These are phyloP conservation scores for Trichoplusia ni DNA, from an alignment of 1,140 invertebrate genomes.

Conservation along the genomic window DNA sequence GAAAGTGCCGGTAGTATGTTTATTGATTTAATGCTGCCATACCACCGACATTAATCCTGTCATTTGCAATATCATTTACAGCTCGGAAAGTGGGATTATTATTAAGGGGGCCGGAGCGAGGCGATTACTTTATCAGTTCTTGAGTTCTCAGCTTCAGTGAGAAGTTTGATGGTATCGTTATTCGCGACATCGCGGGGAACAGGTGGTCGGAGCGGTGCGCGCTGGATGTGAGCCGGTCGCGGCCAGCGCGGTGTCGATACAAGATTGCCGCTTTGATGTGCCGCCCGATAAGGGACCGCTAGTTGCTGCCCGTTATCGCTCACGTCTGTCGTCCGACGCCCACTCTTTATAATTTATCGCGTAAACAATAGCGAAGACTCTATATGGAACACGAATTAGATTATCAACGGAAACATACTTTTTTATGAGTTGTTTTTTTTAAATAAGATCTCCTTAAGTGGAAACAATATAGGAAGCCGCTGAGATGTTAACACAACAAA, in stretches of 20 bases:
- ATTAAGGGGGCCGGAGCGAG: not conserved
- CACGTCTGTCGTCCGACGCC: conserved; percentile 43
- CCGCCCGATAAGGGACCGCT: conserved; percentile 32
- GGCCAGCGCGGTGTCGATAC: conserved; percentile 23
- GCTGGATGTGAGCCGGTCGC: conserved; percentile 4
- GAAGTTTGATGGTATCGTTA: too few species aligned
- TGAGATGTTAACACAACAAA: not conserved
- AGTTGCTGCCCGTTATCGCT: conserved; percentile 43
- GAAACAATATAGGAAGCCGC: not conserved
- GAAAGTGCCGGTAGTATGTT: conserved; percentile 41
- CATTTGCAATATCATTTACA: conserved; percentile 37
- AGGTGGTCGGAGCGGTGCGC: conserved; percentile 8
- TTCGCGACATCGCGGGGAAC: too few species aligned
- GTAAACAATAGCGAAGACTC: conserved; percentile 32
- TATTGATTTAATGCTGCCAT: conserved; percentile 44
- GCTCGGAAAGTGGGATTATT: conserved; percentile 12
- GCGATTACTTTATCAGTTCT: too few species aligned
- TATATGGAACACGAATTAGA: conserved; percentile 33
- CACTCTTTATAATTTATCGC: conserved; percentile 32
- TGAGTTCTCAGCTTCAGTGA: too few species aligned
- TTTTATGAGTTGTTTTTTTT: conserved; percentile 19
- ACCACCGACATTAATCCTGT: conserved; percentile 39
- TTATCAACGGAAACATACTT: conserved; percentile 21
- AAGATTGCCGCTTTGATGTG: conserved; percentile 41
- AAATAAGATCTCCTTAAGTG: conserved; percentile 3